phyloP scores from a whole-genome alignment of 2,113 vertebrate species.

The Orthonyx spaldingii region DNA sequence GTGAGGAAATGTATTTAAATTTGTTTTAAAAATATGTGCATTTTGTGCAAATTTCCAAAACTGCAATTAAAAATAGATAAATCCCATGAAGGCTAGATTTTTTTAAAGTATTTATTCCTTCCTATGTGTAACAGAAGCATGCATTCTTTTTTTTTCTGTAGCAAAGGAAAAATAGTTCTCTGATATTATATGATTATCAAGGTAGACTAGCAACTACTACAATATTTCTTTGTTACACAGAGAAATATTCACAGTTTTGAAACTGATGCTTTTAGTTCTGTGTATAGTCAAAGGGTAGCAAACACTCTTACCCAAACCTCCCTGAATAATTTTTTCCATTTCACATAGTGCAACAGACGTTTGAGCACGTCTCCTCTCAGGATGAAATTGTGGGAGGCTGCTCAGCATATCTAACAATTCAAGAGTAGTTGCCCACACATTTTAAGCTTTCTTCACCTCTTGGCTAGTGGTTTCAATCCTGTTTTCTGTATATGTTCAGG shows the following conservation, averaged over 20 bases:
- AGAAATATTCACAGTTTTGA: neutral
- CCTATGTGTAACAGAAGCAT: neutral
- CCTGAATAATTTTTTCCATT: neutral
- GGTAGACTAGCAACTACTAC: neutral
- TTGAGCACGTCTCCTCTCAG: neutral
- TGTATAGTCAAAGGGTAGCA: neutral
- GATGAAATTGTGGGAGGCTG: neutral
- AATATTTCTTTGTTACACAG: neutral
- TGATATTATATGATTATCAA: neutral
- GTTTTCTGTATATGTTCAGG: neutral
- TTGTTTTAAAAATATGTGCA: accelerated
- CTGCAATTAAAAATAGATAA: neutral
- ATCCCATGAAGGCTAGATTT: neutral
- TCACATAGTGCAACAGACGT: neutral
- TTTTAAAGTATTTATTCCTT: neutral
- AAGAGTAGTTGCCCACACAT: neutral
- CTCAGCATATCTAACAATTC: neutral
- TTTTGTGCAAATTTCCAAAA: neutral
- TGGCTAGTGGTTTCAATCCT: neutral
- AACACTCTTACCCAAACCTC: neutral
- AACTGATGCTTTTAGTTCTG: neutral
- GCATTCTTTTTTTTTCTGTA: neutral
- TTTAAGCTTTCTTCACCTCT: neutral
- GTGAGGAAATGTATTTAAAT: neutral
- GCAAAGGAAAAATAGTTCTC: neutral